Evolutionary conservation across 2,113 vertebrate species (phyloP).

Genomic region (Orthochromis indermauri): DNA sequence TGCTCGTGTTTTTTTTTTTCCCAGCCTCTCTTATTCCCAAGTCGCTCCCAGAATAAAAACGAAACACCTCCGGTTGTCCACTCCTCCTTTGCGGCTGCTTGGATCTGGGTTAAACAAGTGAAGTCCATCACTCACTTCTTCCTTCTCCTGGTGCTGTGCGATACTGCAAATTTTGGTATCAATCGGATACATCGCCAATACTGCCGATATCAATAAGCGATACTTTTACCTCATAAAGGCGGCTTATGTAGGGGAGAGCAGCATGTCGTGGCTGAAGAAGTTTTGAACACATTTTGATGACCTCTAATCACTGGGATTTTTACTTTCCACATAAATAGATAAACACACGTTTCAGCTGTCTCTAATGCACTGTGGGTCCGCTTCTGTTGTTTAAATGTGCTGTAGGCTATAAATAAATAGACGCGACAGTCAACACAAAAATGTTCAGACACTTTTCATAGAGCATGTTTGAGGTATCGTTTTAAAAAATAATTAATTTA

Average conservation of each 20-base stretch:
- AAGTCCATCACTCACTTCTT: slow-evolving; percentile 15
- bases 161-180: neutral
- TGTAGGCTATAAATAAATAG: neutral
- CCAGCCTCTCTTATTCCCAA: slow-evolving; percentile 47
- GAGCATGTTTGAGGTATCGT: neutral
- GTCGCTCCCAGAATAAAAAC: slow-evolving; percentile 53
- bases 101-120: slow-evolving; percentile 53
- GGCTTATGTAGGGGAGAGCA: neutral
- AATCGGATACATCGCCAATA: neutral
- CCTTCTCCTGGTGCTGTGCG: neutral
- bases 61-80: slow-evolving; percentile 56
- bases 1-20: slow-evolving; percentile 10
- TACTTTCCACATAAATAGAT: neutral
- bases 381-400: neutral
- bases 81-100: slow-evolving; percentile 21
- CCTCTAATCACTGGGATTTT: neutral
- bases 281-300: neutral
- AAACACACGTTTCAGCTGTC: neutral
- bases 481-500: neutral
- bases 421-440: neutral
- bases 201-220: neutral
- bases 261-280: neutral
- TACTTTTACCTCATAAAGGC: neutral
- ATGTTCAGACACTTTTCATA: neutral
- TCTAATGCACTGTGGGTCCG: rapidly evolving